A percentile compares a stretch with the other conserved stretches of the same genome.
phyloP scores from a whole-genome alignment of 2,113 vertebrate species.

The Odontesthes bonariensis region DNA sequence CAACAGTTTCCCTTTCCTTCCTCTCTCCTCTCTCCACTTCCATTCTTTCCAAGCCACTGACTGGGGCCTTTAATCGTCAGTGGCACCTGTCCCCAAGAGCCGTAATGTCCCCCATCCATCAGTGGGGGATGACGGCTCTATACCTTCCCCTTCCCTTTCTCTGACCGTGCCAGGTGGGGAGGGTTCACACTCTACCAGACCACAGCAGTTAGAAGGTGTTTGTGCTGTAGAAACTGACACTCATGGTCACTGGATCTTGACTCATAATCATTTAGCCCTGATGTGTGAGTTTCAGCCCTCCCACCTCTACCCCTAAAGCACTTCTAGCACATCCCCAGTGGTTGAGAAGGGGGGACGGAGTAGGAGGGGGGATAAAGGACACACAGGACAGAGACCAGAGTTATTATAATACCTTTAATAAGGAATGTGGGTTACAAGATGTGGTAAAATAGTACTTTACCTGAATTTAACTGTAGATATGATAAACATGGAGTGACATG shows the following conservation, averaged over 20 bases:
- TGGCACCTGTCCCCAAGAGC: slow-evolving; percentile 82
- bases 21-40: slow-evolving; percentile 66
- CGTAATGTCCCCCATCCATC: slow-evolving; percentile 83
- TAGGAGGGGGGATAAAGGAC: slow-evolving; percentile 52
- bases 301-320: slow-evolving; percentile 26
- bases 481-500: too few relatives aligned
- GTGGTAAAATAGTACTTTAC: too few relatives aligned
- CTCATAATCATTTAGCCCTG: slow-evolving; percentile 70
- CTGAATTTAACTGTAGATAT: too few relatives aligned
- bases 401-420: too few relatives aligned
- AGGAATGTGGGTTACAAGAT: too few relatives aligned
- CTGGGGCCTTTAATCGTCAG: slow-evolving; percentile 81
- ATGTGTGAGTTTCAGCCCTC: slow-evolving; percentile 42
- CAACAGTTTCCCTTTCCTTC: slow-evolving; percentile 75
- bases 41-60: slow-evolving; percentile 80
- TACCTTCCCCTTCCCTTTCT: slow-evolving; percentile 20
- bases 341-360: slow-evolving; percentile 18
- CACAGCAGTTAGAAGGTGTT: slow-evolving; percentile 42
- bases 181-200: slow-evolving; percentile 59
- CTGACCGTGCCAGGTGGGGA: slow-evolving; percentile 47
- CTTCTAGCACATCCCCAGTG: slow-evolving; percentile 25
- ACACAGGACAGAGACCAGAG: slow-evolving; percentile 19
- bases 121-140: slow-evolving; percentile 71
- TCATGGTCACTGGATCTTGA: slow-evolving; percentile 66
- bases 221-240: slow-evolving; percentile 54